Evolutionary conservation across 2,113 vertebrate species (phyloP).

Genomic region (Megaleporinus macrocephalus): DNA sequence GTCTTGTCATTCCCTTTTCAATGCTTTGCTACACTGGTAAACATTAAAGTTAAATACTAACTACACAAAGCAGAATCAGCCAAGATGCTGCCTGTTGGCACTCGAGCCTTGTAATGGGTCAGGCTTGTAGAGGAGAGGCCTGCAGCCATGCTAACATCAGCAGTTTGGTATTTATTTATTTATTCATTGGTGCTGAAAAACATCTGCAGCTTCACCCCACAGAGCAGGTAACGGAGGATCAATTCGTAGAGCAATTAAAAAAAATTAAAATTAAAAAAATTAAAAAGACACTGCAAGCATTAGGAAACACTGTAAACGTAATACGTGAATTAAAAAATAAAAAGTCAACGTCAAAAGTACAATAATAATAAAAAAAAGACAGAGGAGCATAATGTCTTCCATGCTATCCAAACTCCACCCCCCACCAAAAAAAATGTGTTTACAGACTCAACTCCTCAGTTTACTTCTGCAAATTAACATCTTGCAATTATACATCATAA

Average conservation of each 20-base stretch:
- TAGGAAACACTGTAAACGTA: constrained; percentile 48
- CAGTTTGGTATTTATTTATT: background rate
- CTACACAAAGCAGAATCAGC: constrained; percentile 18
- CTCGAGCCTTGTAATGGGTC: background rate
- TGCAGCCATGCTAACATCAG: background rate
- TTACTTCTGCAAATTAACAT: constrained; percentile 9
- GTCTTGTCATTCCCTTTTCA: constrained; percentile 21
- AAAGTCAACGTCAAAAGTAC: constrained; percentile 27
- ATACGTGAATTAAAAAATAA: constrained; percentile 10
- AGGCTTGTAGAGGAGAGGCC: background rate
- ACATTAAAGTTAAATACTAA: constrained; percentile 9
- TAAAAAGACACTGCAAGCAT: constrained; percentile 38
- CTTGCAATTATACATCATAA: constrained; percentile 2
- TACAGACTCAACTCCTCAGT: background rate
- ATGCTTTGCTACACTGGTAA: constrained; percentile 8
- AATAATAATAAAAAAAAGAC: constrained; percentile 16
- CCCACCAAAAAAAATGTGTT: background rate
- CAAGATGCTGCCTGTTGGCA: background rate
- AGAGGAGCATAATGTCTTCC: background rate
- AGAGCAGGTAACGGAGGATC: constrained; percentile 26
- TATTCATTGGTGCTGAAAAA: background rate
- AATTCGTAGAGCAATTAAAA: background rate
- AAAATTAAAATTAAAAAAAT: background rate
- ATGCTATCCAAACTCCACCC: background rate
- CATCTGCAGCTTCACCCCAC: background rate